A percentile compares a stretch with the other conserved stretches of the same genome.
These are phyloP conservation scores for Leistus spinibarbis DNA, from an alignment of 2,888 invertebrate species.

Conservation along the genomic window DNA sequence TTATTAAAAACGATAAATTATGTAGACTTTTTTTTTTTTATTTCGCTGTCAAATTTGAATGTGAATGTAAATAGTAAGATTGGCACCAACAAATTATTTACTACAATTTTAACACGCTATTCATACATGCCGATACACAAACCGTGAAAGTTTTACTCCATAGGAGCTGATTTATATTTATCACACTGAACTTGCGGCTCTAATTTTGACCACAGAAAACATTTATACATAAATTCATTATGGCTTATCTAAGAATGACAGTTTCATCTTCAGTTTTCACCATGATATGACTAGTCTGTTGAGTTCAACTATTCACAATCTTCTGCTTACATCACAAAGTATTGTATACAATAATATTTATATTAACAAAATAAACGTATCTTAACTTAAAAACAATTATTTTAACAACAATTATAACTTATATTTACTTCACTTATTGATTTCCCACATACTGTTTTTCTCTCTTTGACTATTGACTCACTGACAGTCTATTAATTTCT, in stretches of 20 bases:
- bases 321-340: not conserved
- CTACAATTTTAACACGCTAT: not conserved
- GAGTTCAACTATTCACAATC: not conserved
- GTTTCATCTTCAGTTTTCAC: not conserved
- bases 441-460: too few species aligned
- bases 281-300: not conserved
- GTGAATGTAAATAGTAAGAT: not conserved
- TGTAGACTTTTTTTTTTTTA: not conserved
- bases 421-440: too few species aligned
- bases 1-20: slow-evolving; percentile 27
- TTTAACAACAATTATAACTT: too few species aligned
- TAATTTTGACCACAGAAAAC: not conserved
- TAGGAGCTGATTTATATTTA: slow-evolving; percentile 22
- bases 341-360: too few species aligned
- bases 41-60: not conserved
- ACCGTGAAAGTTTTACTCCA: not conserved
- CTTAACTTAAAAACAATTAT: too few species aligned
- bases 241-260: not conserved
- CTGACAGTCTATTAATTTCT: too few species aligned
- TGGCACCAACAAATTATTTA: not conserved
- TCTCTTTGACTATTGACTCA: too few species aligned
- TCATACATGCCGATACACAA: not conserved
- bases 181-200: not conserved
- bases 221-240: not conserved
- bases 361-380: too few species aligned